A percentile compares a stretch with the other conserved stretches of the same genome.
Conservation (phyloP, 2,888 invertebrate genomes). For the Protonemura montana region DNA sequence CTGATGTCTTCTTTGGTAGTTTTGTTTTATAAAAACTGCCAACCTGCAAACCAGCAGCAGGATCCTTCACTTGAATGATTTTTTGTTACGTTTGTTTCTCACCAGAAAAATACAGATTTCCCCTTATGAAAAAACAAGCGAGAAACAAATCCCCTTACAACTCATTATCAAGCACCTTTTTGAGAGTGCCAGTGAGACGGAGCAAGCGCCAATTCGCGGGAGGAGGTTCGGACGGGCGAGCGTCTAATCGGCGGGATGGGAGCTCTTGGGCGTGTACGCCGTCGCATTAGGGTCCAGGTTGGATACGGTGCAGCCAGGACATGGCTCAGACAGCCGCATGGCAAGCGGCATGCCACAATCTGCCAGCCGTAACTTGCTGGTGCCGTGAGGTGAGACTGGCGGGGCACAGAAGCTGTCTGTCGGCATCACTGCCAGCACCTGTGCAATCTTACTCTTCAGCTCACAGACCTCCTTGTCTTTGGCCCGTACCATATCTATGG, state of each 20-base stretch:
- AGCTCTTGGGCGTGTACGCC: slow-evolving; percentile 86
- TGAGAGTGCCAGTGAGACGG: background rate
- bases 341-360: slow-evolving; percentile 55
- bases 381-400: slow-evolving; percentile 61
- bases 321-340: slow-evolving; percentile 52
- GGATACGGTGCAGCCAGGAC: slow-evolving; percentile 58
- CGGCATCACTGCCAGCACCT: slow-evolving; percentile 92
- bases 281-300: slow-evolving; percentile 90
- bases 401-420: slow-evolving; percentile 68
- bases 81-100: too few species aligned
- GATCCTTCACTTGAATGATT: too few species aligned
- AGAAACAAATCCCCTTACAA: too few species aligned
- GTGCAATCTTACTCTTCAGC: slow-evolving; percentile 88
- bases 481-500: slow-evolving; percentile 76
- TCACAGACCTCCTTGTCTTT: slow-evolving; percentile 93
- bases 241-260: slow-evolving; percentile 67
- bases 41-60: too few species aligned
- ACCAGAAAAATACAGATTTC: background rate
- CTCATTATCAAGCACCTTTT: too few species aligned
- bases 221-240: slow-evolving; percentile 56
- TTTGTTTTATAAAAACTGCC: too few species aligned
- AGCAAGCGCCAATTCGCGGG: background rate
- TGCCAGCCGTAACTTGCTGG: slow-evolving; percentile 69
- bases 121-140: background rate
- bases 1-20: too few species aligned